Conservation (phyloP, 2,113 vertebrate species). For the Perognathus longimembris region DNA sequence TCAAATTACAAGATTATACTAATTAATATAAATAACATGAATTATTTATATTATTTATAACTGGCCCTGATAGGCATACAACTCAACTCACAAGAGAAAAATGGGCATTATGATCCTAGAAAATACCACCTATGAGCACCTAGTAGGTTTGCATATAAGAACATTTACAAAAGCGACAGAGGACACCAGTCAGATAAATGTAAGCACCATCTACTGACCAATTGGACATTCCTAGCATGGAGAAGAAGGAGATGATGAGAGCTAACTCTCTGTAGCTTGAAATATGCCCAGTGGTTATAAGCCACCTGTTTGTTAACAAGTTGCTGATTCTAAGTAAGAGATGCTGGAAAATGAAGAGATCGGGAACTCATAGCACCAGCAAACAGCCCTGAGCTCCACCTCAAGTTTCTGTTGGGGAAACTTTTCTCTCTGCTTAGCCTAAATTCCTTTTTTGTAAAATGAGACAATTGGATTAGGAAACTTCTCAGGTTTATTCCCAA, state of each 20-base stretch:
- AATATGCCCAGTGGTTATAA: background rate
- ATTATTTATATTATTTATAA: background rate
- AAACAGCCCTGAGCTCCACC: background rate
- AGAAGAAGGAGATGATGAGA: background rate
- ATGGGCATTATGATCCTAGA: accelerated
- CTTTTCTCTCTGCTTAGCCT: background rate
- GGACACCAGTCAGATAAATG: background rate
- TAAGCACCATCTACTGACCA: background rate
- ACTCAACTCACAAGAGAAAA: background rate
- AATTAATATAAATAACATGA: background rate
- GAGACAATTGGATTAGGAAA: background rate
- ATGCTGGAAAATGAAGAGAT: background rate
- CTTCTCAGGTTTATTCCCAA: background rate
- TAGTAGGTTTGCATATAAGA: background rate
- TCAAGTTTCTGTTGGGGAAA: background rate
- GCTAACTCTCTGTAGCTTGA: background rate
- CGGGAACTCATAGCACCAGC: background rate
- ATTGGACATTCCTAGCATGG: background rate
- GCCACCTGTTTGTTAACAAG: background rate
- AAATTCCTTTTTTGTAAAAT: background rate
- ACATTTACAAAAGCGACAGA: background rate
- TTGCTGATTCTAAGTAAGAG: background rate
- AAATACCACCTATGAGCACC: background rate
- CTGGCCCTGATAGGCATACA: background rate
- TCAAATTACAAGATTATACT: background rate